Base-by-base conservation (phyloP, 2,888 invertebrate genomes). In the Vandiemenella viatica region DNA sequence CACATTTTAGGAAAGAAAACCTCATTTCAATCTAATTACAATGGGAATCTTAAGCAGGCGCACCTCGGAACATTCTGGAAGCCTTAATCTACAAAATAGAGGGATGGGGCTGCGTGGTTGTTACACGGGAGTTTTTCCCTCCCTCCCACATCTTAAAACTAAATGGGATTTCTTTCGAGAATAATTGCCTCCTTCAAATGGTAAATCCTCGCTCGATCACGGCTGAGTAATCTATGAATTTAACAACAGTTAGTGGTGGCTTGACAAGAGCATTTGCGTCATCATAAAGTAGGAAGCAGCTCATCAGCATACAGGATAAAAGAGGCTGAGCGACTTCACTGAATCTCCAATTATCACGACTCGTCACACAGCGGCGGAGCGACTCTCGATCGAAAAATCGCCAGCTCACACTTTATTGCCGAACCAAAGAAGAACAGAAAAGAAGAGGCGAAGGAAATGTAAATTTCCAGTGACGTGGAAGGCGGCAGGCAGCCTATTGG, bases 301-400 rank as follows among this genome's bases (percentile, higher is more conserved):
- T 50, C 49, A 49, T 49, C 49, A 49, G 43, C 46, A 45, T 20
- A 40, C 38, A n/a, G 32, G 32, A 46, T 15, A 22, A 37, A 20
- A 19, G 46, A 19, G n/a, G 32, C 32, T 32, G 32, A 10, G 21
- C 43, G 32, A 32, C 45, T 16, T 23, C 45, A 32, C 32, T n/a
- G 53, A 49, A 51, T 49, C 51, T 49, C 46, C 53, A 55, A 55
- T 55, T 55, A 55, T 55, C 52, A 55, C 51, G 54, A 51, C 46
- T 53, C 54, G 54, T 53, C 54, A 53, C 49, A 53, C 54, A 55
- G 49, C 51, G 46, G 53, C 46, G 48, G 42, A 19, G 43, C 43
- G 23, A 23, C 53, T 53, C 50, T 53, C 53, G 46, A 53, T 53
- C 53, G 52, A 44, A 41, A 52, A 47, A 45, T 46, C 38, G 21